Percentiles rank a stretch among this genome's conserved stretches.
phyloP scores from a whole-genome alignment of 1,140 invertebrate genomes.

The Drosophila triauraria region DNA sequence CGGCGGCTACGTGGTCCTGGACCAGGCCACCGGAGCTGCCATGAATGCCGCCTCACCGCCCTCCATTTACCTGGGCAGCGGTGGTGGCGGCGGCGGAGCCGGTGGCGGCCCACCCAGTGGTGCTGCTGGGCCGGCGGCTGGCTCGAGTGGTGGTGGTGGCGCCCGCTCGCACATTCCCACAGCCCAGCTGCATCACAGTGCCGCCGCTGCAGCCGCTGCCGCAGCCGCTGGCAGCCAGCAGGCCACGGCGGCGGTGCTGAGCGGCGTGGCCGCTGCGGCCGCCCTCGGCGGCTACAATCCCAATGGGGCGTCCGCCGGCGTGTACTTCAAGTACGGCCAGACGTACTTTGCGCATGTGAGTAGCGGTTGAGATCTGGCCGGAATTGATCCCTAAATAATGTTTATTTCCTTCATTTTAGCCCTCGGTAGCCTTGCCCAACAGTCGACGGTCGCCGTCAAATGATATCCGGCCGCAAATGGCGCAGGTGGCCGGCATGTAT shows the following conservation, averaged over 20 bases:
- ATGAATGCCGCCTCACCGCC: constrained; percentile 62
- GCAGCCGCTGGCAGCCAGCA: constrained; percentile 60
- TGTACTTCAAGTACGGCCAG: constrained; percentile 84
- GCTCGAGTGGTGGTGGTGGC: constrained; percentile 37
- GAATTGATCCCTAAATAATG: too few relatives aligned
- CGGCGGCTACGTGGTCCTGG: constrained; percentile 66
- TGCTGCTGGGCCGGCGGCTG: constrained; percentile 16
- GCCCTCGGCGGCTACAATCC: constrained; percentile 81
- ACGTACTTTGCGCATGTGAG: constrained; percentile 85
- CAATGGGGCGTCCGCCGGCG: constrained; percentile 72
- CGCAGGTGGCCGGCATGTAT: constrained; percentile 83
- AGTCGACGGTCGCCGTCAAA: constrained; percentile 82
- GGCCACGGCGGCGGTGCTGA: constrained; percentile 72
- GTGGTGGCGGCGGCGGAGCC: constrained; percentile 11
- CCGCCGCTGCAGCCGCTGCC: constrained; percentile 71
- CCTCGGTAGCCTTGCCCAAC: constrained; percentile 83
- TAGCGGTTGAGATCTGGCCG: background rate
- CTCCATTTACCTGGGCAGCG: constrained; percentile 56
- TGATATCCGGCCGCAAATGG: constrained; percentile 82
- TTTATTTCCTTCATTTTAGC: constrained; percentile 38
- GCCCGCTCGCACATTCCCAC: constrained; percentile 79
- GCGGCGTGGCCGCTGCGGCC: constrained; percentile 68
- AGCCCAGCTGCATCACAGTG: constrained; percentile 79
- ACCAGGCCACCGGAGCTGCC: constrained; percentile 61
- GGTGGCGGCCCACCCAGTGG: constrained; percentile 2